These are phyloP conservation scores for Synchiropus splendidus DNA, from an alignment of 2,113 vertebrate genomes.

Conservation along the genomic window DNA sequence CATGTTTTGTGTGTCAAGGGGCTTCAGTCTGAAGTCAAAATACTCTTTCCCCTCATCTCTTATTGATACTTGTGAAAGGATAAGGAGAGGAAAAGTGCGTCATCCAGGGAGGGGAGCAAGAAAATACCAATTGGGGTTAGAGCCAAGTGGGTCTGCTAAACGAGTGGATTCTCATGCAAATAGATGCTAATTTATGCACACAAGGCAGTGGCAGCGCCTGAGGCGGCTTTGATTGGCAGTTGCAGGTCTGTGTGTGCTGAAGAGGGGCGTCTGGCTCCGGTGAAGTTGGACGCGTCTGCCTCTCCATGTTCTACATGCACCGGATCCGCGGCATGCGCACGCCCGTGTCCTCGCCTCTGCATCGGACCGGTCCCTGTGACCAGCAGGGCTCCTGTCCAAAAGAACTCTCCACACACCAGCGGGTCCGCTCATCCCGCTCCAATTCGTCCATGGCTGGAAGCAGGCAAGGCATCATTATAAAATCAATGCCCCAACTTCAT, in stretches of 20 bases:
- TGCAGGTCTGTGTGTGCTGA: constrained; percentile 63
- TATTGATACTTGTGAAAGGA: constrained; percentile 57
- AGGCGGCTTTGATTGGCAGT: constrained; percentile 72
- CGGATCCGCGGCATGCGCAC: constrained; percentile 43
- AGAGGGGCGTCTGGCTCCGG: constrained; percentile 55
- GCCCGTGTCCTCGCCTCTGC: constrained; percentile 43
- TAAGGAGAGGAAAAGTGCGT: constrained; percentile 56
- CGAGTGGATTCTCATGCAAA: constrained; percentile 71
- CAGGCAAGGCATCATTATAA: constrained; percentile 63
- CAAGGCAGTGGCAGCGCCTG: constrained; percentile 65
- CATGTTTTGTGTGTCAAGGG: constrained; percentile 48
- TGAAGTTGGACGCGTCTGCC: constrained; percentile 56
- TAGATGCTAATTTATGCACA: constrained; percentile 72
- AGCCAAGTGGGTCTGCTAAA: constrained; percentile 68
- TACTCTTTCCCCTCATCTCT: constrained; percentile 56
- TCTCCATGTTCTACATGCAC: constrained; percentile 60
- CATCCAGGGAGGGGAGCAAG: constrained; percentile 36
- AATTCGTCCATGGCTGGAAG: constrained; percentile 54
- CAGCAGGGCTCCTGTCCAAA: constrained; percentile 44
- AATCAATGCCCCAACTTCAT: constrained; percentile 62
- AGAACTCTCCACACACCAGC: constrained; percentile 44
- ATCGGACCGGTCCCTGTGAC: constrained; percentile 35
- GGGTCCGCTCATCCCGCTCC: constrained; percentile 50
- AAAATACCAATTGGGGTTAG: constrained; percentile 66
- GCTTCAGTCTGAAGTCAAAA: constrained; percentile 46